Base-by-base conservation (phyloP, 2,797 vertebrate species). In the Leontocebus nigricollis region DNA sequence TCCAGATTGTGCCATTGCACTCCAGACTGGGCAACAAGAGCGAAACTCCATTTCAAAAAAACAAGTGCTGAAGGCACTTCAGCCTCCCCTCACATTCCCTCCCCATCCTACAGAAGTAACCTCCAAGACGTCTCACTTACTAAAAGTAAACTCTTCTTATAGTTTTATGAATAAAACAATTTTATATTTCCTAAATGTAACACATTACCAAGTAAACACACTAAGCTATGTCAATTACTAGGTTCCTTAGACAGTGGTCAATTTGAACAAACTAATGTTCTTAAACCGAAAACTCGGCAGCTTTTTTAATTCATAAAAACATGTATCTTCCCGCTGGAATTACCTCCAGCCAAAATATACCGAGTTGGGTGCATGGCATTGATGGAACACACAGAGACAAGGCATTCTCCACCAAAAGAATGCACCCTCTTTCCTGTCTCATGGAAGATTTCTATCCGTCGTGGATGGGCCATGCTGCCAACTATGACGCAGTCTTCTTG, bases 401-500 rank as follows among this genome's bases (percentile, higher is more conserved):
- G 98, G 95, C 96, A 97, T 14, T 99, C 98, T 0, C 9, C 1
- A 17, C 97, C 98, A 17, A 99, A 99, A 7, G 98, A 80, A 96
- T 99, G 99, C 94, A 99, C 96, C 6, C 77, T 5, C 2, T 83
- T 36, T 1, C 99, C 99, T 0, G 98, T 99, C 92, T 99, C 99
- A 0, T 99, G 99, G 98, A 99, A 99, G 73, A 99, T 97, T 39
- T 99, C 82, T 0, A 99, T 98, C 39, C 81, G 98, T 2, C 99
- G 97, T 0, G 99, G 99, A 20, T 85, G 98, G 0, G 87, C 94
- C 99, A 99, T 94, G 82, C 99, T 99, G 86, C 99, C 99, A 80
- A 99, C 98, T 41, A 99, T 98, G 36, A 99, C 98, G 97, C 99
- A 99, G 27, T 99, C 98, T 33, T 99, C 99, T 97, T 96, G 99